phyloP scores from a whole-genome alignment of 2,797 vertebrate species.

The Chloroceryle inda region DNA sequence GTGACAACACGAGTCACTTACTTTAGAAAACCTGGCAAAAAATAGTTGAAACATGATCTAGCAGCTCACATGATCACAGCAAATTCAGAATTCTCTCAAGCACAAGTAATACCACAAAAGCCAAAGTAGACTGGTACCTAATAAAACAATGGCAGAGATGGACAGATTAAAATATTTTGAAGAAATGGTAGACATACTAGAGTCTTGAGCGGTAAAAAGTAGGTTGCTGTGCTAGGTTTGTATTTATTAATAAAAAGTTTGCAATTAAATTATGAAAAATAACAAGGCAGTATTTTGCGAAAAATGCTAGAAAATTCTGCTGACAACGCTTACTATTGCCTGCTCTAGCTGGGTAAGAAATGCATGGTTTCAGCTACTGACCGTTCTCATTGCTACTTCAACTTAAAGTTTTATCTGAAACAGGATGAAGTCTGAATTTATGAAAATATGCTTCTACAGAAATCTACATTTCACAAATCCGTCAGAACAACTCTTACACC shows the following conservation, averaged over 20 bases:
- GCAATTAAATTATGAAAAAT: neutral
- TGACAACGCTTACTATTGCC: neutral
- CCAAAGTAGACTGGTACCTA: neutral
- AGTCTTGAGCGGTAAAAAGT: neutral
- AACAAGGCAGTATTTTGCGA: neutral
- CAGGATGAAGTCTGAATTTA: neutral
- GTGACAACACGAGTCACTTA: neutral
- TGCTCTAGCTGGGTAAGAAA: neutral
- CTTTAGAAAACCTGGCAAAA: neutral
- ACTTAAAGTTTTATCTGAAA: neutral
- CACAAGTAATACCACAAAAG: neutral
- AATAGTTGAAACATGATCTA: neutral
- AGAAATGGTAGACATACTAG: accelerated
- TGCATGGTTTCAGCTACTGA: neutral
- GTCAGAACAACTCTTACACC: neutral
- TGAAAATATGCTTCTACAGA: neutral
- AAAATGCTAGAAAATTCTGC: neutral
- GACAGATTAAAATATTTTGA: neutral
- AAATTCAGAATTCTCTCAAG: neutral
- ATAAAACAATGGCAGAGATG: neutral
- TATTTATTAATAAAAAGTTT: neutral
- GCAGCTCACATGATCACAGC: neutral
- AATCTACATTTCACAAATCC: neutral
- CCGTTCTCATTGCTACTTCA: neutral
- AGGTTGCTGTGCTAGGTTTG: neutral